Base-by-base conservation (phyloP, 2,888 invertebrate genomes). In the Dynastes maya region DNA sequence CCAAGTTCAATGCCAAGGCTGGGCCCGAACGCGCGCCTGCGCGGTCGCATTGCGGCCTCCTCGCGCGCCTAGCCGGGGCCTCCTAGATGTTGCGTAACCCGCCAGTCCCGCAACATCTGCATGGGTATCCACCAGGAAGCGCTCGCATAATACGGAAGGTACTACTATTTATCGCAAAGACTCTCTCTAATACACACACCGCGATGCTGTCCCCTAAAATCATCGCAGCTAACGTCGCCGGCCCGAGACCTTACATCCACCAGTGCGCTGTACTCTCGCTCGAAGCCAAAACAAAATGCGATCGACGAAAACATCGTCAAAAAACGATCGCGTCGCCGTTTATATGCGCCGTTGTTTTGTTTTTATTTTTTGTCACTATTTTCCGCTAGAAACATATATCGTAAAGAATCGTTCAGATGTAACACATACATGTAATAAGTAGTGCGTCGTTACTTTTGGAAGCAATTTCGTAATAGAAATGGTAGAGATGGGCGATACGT, bases 1-100 rank as follows among this genome's bases (percentile, higher is more conserved):
- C 92, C 93, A 94, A 94, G 94, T 94, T 94, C 94, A 94, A 92
- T 94, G 93, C 93, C 94, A 94, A 94, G 94, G 94, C 92, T 84
- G 82, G 82, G 81, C 79, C 82, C 79, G 91, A 78, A 72, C 80
- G 81, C 81, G 92, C 91, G 88, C 88, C 90, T 84, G 87, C 86
- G 87, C 80, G 16, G 84, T 91, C 91, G 92, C 92, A 92, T 89
- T 92, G 92, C 92, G 92, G 92, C 91, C 85, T 84, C 86, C 80
- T 77, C 82, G 79, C 82, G 79, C 83, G 85, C 84, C 85, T 85
- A 85, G 84, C 84, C 81, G 82, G 86, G 86, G 85, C 86, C 86
- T 83, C 86, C 83, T 58, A 79, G 80, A 80, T 84, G 83, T 86
- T 86, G 86, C 86, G 85, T 86, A 86, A 87, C 83, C 82, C 82